phyloP scores from a whole-genome alignment of 2,797 vertebrate species.

The Cirrhinus molitorella region DNA sequence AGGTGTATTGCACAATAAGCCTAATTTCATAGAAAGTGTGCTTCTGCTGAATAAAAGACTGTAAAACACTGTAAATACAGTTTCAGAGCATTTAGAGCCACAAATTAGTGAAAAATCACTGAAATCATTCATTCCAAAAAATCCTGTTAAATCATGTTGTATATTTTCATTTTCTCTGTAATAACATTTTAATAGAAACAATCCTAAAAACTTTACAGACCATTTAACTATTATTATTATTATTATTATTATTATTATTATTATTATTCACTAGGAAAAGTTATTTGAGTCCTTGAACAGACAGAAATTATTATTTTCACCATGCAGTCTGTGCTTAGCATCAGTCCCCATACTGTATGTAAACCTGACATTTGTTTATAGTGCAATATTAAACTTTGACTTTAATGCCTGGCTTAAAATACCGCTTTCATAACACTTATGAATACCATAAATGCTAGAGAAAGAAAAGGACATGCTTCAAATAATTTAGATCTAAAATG shows the following conservation, averaged over 20 bases:
- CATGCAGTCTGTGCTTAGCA: neutral
- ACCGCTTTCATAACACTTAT: neutral
- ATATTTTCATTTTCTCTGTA: neutral
- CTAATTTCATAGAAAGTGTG: neutral
- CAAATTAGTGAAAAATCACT: neutral
- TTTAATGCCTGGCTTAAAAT: neutral
- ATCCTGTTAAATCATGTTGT: neutral
- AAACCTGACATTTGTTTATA: neutral
- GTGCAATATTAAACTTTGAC: constrained; percentile 8
- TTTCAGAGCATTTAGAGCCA: neutral
- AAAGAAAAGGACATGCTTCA: neutral
- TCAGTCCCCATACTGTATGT: neutral
- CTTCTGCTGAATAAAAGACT: neutral
- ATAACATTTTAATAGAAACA: too few species aligned
- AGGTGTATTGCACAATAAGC: neutral
- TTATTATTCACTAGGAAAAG: too few species aligned
- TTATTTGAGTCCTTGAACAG: neutral
- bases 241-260: too few species aligned
- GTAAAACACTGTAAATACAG: too few species aligned
- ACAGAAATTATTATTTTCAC: neutral
- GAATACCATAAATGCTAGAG: neutral
- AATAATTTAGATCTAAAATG: neutral
- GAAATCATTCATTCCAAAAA: neutral
- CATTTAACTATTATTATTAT: too few species aligned
- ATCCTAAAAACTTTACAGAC: too few species aligned